These are phyloP conservation scores for Leptopilina drosophilae DNA, from an alignment of 2,888 invertebrate genomes.

Conservation along the genomic window DNA sequence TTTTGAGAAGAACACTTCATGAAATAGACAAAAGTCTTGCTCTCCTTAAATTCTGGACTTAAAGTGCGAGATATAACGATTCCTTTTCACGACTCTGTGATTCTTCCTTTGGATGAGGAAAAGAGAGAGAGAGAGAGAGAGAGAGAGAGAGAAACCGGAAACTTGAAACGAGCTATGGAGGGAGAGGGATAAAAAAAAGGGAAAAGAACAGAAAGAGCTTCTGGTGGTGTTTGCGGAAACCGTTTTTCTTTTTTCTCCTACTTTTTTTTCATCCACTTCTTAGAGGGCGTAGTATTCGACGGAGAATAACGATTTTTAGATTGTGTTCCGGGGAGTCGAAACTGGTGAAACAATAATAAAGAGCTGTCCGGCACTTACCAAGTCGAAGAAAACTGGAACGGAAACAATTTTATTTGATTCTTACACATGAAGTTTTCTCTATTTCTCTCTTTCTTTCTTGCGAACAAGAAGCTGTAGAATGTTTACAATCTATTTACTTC, in stretches of 20 bases:
- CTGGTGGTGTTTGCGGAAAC: constrained; percentile 29
- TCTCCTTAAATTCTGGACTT: constrained; percentile 56
- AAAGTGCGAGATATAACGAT: constrained; percentile 55
- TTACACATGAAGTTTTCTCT: not conserved
- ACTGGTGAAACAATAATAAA: constrained; percentile 26
- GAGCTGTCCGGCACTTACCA: not conserved
- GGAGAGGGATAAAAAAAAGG: constrained; percentile 35
- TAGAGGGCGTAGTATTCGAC: constrained; percentile 3
- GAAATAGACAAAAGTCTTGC: constrained; percentile 41
- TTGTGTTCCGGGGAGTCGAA: constrained; percentile 2
- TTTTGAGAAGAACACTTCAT: constrained; percentile 8
- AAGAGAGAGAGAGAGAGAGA: constrained; percentile 14
- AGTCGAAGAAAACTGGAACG: constrained; percentile 10
- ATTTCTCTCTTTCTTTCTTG: no score
- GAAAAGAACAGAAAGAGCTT: constrained; percentile 26
- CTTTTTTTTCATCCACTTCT: not conserved
- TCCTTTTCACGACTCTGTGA: constrained; percentile 54
- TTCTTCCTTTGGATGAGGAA: constrained; percentile 25
- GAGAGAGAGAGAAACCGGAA: constrained; percentile 27
- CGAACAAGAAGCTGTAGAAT: no score
- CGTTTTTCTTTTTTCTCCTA: not conserved
- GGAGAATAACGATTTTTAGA: constrained; percentile 27
- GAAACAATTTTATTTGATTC: constrained; percentile 21
- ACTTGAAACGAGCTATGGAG: constrained; percentile 20
- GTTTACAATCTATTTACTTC: no score